phyloP scores from a whole-genome alignment of 2,797 vertebrate genomes.

The Tokudaia tokunoshimensis region DNA sequence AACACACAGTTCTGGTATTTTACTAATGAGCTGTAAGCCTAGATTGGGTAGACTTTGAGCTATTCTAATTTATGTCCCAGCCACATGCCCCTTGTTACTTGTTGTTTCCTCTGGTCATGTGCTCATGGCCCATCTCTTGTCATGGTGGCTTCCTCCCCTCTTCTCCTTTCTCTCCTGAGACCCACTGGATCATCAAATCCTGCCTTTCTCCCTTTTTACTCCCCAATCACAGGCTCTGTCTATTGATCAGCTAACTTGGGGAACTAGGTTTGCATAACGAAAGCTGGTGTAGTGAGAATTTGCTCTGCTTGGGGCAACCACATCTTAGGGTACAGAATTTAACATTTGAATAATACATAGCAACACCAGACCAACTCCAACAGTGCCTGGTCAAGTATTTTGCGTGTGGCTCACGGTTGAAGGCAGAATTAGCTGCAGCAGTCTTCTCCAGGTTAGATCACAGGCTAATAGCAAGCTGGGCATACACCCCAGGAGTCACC shows the following conservation, averaged over 20 bases:
- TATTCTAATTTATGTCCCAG: neutral
- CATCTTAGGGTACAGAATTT: too few species aligned
- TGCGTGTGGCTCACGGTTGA: neutral
- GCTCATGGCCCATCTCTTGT: neutral
- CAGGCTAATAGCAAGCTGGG: neutral
- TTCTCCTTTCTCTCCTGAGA: neutral
- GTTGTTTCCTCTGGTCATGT: neutral
- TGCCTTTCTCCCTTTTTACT: neutral
- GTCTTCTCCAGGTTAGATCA: neutral
- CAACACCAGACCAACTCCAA: too few species aligned
- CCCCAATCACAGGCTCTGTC: too few species aligned
- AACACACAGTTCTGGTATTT: neutral
- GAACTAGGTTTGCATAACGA: too few species aligned
- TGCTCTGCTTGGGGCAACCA: too few species aligned
- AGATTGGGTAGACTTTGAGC: neutral
- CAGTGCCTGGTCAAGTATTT: neutral
- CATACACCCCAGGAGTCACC: accelerated
- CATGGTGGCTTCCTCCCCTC: neutral
- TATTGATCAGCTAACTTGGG: too few species aligned
- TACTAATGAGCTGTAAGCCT: neutral
- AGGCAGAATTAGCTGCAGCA: neutral
- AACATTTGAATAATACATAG: too few species aligned
- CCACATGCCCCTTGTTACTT: neutral
- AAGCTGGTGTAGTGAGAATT: too few species aligned
- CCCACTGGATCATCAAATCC: neutral